A percentile compares a stretch with the other conserved stretches of the same genome.
phyloP scores from a whole-genome alignment of 2,888 invertebrate species.

The Brenthis hecate region DNA sequence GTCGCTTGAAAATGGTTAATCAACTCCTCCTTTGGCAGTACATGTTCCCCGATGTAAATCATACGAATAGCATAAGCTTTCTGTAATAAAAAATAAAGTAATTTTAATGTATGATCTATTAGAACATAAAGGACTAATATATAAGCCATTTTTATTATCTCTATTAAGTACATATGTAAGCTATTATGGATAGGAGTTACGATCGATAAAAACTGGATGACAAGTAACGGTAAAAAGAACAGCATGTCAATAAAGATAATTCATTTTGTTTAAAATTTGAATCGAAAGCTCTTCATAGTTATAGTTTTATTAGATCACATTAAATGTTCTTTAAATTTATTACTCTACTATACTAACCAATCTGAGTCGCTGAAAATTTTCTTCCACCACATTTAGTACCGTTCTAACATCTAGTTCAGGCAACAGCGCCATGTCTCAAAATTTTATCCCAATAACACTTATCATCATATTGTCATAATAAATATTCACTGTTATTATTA shows the following conservation, averaged over 20 bases:
- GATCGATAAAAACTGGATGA: too few species aligned
- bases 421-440: conserved; percentile 44
- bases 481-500: too few species aligned
- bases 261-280: too few species aligned
- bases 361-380: conserved; percentile 60
- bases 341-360: conserved; percentile 56
- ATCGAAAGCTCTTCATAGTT: too few species aligned
- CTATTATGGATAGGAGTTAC: too few species aligned
- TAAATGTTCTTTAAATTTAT: background rate
- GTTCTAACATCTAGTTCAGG: conserved; percentile 64
- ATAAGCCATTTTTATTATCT: too few species aligned
- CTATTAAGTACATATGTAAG: too few species aligned
- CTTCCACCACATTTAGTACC: conserved; percentile 67
- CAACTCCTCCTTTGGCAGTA: conserved; percentile 59
- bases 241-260: too few species aligned
- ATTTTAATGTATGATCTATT: too few species aligned
- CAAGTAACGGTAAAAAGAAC: too few species aligned
- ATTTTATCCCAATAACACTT: conserved; percentile 16
- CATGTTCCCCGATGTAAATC: conserved; percentile 75
- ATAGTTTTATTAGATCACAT: background rate
- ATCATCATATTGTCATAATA: conserved; percentile 1
- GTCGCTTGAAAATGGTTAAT: conserved; percentile 57
- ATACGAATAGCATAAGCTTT: conserved; percentile 73
- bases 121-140: too few species aligned
- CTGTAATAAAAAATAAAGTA: conserved; percentile 52